Evolutionary conservation across 2,888 invertebrate species (phyloP).

Genomic region (Dynastes hyllus): DNA sequence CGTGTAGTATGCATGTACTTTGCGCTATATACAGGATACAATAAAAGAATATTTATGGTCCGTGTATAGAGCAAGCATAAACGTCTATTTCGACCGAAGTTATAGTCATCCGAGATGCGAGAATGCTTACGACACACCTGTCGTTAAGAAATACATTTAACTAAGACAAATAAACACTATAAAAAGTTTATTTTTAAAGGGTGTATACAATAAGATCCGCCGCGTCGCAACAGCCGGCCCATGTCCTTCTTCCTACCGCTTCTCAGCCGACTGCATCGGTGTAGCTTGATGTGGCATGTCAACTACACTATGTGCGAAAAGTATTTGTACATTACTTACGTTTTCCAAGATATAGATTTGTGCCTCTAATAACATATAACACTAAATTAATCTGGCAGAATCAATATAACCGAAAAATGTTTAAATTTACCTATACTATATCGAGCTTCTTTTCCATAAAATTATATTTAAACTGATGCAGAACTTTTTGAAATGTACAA

Average conservation of each 20-base stretch:
- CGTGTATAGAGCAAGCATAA: constrained; percentile 38
- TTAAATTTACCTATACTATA: too few species aligned
- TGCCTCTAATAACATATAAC: too few species aligned
- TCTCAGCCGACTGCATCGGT: constrained; percentile 10
- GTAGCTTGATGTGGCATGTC: constrained; percentile 45
- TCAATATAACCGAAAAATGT: too few species aligned
- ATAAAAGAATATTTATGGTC: constrained; percentile 47
- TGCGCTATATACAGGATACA: constrained; percentile 40
- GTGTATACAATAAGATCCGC: constrained; percentile 50
- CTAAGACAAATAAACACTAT: constrained; percentile 51
- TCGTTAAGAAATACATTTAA: constrained; percentile 51
- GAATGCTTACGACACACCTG: constrained; percentile 50
- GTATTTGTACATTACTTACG: not conserved
- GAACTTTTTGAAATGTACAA: too few species aligned
- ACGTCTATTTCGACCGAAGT: constrained; percentile 43
- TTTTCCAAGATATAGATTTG: too few species aligned
- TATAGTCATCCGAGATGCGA: constrained; percentile 46
- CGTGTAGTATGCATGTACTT: constrained; percentile 24
- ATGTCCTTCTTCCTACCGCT: constrained; percentile 60
- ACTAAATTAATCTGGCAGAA: too few species aligned
- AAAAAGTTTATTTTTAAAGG: constrained; percentile 53
- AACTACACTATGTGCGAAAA: not conserved
- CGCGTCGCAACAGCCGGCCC: constrained; percentile 60
- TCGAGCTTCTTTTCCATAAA: too few species aligned
- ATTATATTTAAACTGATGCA: too few species aligned